Conservation (phyloP, 2,797 vertebrate genomes). For the Erpetoichthys calabaricus region DNA sequence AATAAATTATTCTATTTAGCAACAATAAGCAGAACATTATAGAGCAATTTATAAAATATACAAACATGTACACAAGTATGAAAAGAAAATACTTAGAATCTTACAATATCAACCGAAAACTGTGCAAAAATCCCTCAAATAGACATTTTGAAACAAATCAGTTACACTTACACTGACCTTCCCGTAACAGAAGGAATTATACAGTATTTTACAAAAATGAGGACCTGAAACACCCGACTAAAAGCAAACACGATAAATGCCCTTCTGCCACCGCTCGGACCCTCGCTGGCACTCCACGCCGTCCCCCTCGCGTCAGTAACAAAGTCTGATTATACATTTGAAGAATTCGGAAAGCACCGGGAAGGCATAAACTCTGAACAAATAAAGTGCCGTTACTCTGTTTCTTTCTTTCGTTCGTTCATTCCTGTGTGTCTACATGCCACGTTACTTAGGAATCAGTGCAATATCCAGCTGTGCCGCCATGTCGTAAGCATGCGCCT, state of each 20-base stretch:
- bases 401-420: constrained; percentile 1
- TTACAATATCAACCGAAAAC: constrained; percentile 35
- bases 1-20: constrained; percentile 91
- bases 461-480: constrained; percentile 67
- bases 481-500: constrained; percentile 45
- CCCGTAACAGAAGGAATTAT: constrained; percentile 44
- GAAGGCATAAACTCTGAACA: constrained; percentile 46
- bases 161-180: constrained; percentile 44
- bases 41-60: constrained; percentile 55
- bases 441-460: constrained; percentile 52
- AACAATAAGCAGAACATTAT: constrained; percentile 62
- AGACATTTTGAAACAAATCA: constrained; percentile 39
- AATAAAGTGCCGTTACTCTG: constrained; percentile 71
- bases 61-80: constrained; percentile 51
- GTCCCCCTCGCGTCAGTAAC: constrained; percentile 11
- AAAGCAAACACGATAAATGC: constrained; percentile 36
- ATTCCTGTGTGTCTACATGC: constrained; percentile 39
- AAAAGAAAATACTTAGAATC: constrained; percentile 34
- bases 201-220: constrained; percentile 31
- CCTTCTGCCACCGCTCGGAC: constrained; percentile 3
- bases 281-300: not conserved
- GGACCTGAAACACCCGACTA: constrained; percentile 40
- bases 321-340: constrained; percentile 29
- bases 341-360: constrained; percentile 52
- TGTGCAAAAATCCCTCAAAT: constrained; percentile 47